A percentile compares a stretch with the other conserved stretches of the same genome.
Conservation (phyloP, 2,888 invertebrate species). For the Aspidiotus destructor region DNA sequence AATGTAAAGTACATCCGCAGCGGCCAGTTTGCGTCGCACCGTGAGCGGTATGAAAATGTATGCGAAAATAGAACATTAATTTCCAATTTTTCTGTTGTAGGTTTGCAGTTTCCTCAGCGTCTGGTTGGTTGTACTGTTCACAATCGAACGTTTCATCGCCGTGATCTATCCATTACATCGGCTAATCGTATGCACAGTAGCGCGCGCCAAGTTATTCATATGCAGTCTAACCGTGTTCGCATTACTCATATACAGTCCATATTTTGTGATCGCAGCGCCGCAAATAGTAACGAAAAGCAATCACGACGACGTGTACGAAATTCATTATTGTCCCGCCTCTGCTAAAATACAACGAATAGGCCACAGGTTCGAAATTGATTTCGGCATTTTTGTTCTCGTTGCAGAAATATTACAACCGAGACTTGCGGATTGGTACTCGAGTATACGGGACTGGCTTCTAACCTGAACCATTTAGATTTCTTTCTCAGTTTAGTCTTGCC, state of each 20-base stretch:
- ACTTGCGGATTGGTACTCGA: constrained; percentile 20
- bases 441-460: constrained; percentile 34
- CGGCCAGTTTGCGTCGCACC: too few relatives aligned
- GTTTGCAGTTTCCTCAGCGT: constrained; percentile 67
- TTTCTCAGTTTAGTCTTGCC: constrained; percentile 63
- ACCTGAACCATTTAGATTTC: constrained; percentile 62
- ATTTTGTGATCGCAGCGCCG: constrained; percentile 44
- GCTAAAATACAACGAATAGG: too few relatives aligned
- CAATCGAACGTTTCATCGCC: constrained; percentile 72
- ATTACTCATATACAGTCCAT: constrained; percentile 52
- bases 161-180: constrained; percentile 63
- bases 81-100: constrained; percentile 41
- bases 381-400: neutral
- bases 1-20: too few relatives aligned
- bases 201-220: constrained; percentile 57
- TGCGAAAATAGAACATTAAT: too few relatives aligned
- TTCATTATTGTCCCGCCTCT: too few relatives aligned
- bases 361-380: too few relatives aligned
- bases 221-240: constrained; percentile 47
- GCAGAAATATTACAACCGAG: constrained; percentile 20
- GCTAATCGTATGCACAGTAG: constrained; percentile 61
- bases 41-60: too few relatives aligned
- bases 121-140: constrained; percentile 78
- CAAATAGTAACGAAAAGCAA: constrained; percentile 32
- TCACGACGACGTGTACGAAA: constrained; percentile 5